Evolutionary conservation across 2,113 vertebrate genomes (phyloP), one percentile per base, ranked within the genome.

Genomic region (Thermophis baileyi): DNA sequence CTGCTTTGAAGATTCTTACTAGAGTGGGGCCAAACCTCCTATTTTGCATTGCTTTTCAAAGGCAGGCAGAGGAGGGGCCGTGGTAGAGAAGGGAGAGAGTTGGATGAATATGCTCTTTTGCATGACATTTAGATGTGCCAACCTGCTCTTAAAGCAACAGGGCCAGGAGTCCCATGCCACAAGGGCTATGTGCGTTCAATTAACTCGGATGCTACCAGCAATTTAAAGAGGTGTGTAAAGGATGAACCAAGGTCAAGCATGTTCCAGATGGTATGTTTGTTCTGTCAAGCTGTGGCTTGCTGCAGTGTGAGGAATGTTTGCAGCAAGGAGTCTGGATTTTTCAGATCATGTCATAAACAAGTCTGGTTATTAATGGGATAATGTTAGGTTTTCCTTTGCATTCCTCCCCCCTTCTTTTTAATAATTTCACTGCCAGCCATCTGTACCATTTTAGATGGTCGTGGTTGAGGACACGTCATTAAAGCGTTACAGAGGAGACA

Each of bases 271-370:
- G 88, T 18, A 44, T 74, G 93, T 95, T 96, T 92, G 46, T 54
- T 96, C 95, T 93, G 91, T 96, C 96, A 95, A 95, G 97, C 93
- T 92, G 60, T 51, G 95, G 96, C 96, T 96, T 93, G 96, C 91
- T 91, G 3, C 90, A 91, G 60, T 88, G 89, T 87, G 91, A 85
- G 25, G 93, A 92, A 91, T 86, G 25, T 93, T 96, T 94, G 94
- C 93, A 94, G 92, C 94, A 94, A 95, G 87, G 22, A 22, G 54
- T 55, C 92, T 94, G 89, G 91, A 86, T 95, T 91, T 90, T 93
- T 12, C 89, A 95, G 89, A 88, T 25, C 90, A 94, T 96, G 81
- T 87, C 89, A 60, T 11, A 49, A 90, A 85, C 86, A 92, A 91
- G 93, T 92, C 85, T 93, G 86, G 27, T 63, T 44, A 90, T 14